phyloP scores from a whole-genome alignment of 1,140 invertebrate species.

The Drosophila nigromelanica region DNA sequence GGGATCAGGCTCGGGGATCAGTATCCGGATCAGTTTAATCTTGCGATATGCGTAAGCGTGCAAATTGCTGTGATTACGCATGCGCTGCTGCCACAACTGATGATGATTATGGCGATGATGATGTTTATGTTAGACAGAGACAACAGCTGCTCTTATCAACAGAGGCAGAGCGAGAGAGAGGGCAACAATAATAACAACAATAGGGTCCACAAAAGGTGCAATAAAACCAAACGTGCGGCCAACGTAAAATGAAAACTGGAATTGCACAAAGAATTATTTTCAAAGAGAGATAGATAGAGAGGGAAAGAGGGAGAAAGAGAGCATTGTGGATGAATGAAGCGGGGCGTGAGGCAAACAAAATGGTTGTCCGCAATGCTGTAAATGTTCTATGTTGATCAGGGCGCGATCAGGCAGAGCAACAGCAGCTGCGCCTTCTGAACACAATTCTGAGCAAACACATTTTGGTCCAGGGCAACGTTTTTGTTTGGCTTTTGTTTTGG shows the following conservation, averaged over 20 bases:
- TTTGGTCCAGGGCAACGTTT: slow-evolving; percentile 1
- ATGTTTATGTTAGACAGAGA: slow-evolving; percentile 20
- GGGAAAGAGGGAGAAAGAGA: background rate
- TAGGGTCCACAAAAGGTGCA: slow-evolving; percentile 69
- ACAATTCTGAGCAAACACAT: slow-evolving; percentile 23
- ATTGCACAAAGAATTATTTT: slow-evolving; percentile 15
- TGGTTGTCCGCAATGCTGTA: slow-evolving; percentile 45
- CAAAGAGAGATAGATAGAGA: background rate
- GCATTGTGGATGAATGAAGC: slow-evolving; percentile 44
- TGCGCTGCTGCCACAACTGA: slow-evolving; percentile 42
- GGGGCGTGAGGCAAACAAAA: slow-evolving; percentile 74
- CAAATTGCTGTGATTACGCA: slow-evolving; percentile 75
- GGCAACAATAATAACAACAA: slow-evolving; percentile 21
- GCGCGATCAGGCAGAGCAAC: background rate
- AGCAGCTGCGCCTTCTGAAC: slow-evolving; percentile 25
- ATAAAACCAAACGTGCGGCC: slow-evolving; percentile 64
- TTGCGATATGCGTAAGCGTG: slow-evolving; percentile 80
- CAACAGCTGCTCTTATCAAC: slow-evolving; percentile 14
- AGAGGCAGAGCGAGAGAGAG: slow-evolving; percentile 27
- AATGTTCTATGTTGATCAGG: slow-evolving; percentile 2
- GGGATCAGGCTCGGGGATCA: slow-evolving; percentile 57
- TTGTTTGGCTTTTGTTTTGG: background rate
- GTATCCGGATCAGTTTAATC: slow-evolving; percentile 73
- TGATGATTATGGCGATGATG: background rate
- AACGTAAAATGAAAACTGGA: slow-evolving; percentile 27